Evolutionary conservation across 2,888 invertebrate species (phyloP).

Genomic region (Amblyjoppa proteus): DNA sequence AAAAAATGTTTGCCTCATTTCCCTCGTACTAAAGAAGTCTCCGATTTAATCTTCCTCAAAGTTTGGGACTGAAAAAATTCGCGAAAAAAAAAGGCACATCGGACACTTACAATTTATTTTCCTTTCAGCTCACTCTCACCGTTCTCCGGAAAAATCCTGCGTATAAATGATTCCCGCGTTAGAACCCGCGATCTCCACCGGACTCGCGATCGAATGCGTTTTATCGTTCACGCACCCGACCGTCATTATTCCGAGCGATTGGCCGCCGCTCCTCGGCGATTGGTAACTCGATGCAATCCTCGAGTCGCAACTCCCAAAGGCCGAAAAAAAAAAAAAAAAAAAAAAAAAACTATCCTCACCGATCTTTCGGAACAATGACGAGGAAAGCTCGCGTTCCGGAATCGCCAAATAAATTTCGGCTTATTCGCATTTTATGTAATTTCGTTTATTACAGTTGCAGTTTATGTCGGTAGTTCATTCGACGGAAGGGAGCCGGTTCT

Average conservation of each 20-base stretch:
- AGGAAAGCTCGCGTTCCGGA: not conserved
- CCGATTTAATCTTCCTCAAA: not conserved
- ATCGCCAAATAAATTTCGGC: constrained; percentile 6
- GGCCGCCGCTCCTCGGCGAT: constrained; percentile 76
- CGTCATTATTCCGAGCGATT: constrained; percentile 77
- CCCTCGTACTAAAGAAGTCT: not conserved
- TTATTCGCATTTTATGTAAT: constrained; percentile 70
- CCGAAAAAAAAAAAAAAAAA: constrained; percentile 39
- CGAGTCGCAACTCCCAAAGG: constrained; percentile 52
- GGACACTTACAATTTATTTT: not conserved
- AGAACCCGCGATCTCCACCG: not conserved
- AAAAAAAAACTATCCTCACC: not conserved
- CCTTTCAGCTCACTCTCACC: not conserved
- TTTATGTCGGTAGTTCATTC: constrained; percentile 66
- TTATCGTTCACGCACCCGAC: constrained; percentile 32
- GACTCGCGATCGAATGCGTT: constrained; percentile 25
- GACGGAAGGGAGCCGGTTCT: constrained; percentile 32
- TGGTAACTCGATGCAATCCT: constrained; percentile 74
- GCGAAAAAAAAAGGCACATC: not conserved
- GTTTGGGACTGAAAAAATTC: not conserved
- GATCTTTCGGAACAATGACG: constrained; percentile 8
- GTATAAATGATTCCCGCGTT: not conserved
- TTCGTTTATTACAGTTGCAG: constrained; percentile 77
- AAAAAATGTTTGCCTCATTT: too few species aligned
- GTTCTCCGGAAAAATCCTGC: not conserved